These are phyloP conservation scores for Chloromyia formosa DNA, from an alignment of 2,888 invertebrate genomes.

Conservation along the genomic window DNA sequence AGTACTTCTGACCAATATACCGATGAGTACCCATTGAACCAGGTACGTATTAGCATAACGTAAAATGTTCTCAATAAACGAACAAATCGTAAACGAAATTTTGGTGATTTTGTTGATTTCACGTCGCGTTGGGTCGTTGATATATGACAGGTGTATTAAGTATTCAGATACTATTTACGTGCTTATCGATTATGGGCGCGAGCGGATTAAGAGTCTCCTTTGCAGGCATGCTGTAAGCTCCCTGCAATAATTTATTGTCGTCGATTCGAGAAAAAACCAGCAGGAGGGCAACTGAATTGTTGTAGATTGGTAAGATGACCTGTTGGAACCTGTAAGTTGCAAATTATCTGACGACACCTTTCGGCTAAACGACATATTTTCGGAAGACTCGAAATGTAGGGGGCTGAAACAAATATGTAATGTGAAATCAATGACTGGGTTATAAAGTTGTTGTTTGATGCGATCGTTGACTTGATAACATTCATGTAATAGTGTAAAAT, in stretches of 20 bases:
- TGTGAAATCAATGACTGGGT: constrained; percentile 26
- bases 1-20: too few species aligned
- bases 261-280: constrained; percentile 1
- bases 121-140: not conserved
- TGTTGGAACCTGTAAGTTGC: not conserved
- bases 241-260: constrained; percentile 11
- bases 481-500: too few species aligned
- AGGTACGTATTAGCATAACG: not conserved
- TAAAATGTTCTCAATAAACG: constrained; percentile 7
- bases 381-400: not conserved
- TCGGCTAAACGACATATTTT: constrained; percentile 15
- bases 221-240: not conserved
- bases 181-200: not conserved
- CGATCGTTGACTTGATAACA: constrained; percentile 21
- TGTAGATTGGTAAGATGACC: not conserved
- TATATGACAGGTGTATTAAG: constrained; percentile 23
- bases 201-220: not conserved
- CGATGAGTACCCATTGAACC: too few species aligned
- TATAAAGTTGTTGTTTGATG: constrained; percentile 13
- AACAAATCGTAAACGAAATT: constrained; percentile 33
- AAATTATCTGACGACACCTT: not conserved
- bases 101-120: constrained; percentile 28
- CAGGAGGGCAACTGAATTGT: constrained; percentile 2
- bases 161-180: not conserved
- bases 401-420: not conserved